Evolutionary conservation across 2,797 vertebrate species (phyloP).

Genomic region (Cossypha polioptera): DNA sequence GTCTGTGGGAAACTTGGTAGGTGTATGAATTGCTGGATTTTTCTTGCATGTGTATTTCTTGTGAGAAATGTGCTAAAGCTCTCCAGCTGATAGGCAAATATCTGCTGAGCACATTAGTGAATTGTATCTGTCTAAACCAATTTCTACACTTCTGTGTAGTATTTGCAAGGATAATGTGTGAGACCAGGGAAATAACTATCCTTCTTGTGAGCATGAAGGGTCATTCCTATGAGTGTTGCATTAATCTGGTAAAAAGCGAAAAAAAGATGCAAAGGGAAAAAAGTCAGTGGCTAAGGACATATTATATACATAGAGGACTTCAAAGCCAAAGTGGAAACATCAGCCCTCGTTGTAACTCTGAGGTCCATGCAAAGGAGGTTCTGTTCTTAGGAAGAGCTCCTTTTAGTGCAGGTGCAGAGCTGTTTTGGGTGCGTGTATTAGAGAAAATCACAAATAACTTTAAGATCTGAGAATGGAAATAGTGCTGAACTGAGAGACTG

Average conservation of each 20-base stretch:
- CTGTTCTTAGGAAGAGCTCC: not conserved
- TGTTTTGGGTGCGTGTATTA: not conserved
- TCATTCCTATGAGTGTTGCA: not conserved
- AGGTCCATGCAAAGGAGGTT: not conserved
- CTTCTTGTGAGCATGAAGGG: not conserved
- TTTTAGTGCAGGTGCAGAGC: not conserved
- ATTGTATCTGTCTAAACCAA: not conserved
- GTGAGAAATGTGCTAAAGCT: not conserved
- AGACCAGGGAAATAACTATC: not conserved
- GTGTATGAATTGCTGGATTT: not conserved
- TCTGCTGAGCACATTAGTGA: not conserved
- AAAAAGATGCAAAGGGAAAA: not conserved
- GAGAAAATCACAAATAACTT: not conserved
- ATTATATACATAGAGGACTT: not conserved
- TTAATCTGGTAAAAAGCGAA: not conserved
- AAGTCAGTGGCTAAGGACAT: not conserved
- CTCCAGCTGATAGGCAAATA: not conserved
- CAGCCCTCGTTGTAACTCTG: not conserved
- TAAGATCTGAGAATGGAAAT: not conserved
- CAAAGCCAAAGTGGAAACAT: not conserved
- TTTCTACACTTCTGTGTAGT: not conserved
- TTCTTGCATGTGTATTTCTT: not conserved
- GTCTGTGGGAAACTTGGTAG: not conserved
- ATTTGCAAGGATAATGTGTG: not conserved
- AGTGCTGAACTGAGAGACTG: not conserved